These are phyloP conservation scores for Arnoldichthys spilopterus DNA, from an alignment of 2,797 vertebrate genomes.

Conservation along the genomic window DNA sequence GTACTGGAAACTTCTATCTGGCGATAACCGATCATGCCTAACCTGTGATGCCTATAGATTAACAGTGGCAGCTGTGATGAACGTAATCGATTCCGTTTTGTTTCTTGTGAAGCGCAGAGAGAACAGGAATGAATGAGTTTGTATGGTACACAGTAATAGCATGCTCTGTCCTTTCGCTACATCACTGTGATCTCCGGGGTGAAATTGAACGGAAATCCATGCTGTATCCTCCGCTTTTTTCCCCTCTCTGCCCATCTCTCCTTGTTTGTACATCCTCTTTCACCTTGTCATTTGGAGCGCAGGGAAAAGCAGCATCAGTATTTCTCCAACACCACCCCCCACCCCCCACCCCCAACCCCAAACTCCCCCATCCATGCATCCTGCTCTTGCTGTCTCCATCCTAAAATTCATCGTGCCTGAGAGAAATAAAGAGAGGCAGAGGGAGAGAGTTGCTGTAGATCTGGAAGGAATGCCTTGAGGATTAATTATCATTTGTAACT, in stretches of 20 bases:
- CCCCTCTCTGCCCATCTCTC: constrained; percentile 50
- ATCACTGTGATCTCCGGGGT: constrained; percentile 36
- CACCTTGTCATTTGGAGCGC: constrained; percentile 56
- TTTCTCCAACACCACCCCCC: constrained; percentile 21
- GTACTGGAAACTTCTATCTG: not conserved
- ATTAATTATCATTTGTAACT: constrained; percentile 63
- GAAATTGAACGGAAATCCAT: constrained; percentile 44
- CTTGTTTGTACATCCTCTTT: constrained; percentile 58
- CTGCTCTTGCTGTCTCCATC: constrained; percentile 39
- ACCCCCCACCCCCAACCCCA: not conserved
- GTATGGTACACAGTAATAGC: constrained; percentile 27
- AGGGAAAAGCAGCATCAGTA: constrained; percentile 52
- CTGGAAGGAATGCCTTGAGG: constrained; percentile 56
- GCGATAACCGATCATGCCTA: not conserved
- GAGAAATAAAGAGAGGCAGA: not conserved
- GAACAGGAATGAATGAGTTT: constrained; percentile 9
- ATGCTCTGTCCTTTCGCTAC: not conserved
- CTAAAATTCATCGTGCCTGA: constrained; percentile 40
- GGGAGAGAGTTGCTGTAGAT: constrained; percentile 42
- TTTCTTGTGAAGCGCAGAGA: not conserved
- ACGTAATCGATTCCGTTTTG: not conserved
- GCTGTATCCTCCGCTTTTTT: constrained; percentile 28
- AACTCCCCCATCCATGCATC: not conserved
- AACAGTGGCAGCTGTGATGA: not conserved
- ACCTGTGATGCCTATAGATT: not conserved